These are phyloP conservation scores for Buathra laborator DNA, from an alignment of 2,888 invertebrate species.

Conservation along the genomic window DNA sequence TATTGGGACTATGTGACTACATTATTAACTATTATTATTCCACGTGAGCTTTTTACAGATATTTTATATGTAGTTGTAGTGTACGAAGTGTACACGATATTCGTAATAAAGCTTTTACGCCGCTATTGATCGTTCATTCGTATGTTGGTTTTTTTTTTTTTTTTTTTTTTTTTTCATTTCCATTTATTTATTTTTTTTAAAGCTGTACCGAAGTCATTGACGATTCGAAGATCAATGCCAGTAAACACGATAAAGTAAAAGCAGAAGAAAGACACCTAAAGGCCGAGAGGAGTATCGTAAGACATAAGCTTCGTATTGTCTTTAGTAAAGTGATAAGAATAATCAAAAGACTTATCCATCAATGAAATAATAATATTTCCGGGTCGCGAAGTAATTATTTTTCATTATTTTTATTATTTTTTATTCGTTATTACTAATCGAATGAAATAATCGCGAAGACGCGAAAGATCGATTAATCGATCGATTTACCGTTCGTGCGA, in stretches of 20 bases:
- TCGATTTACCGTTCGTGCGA: neutral
- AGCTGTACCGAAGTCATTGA: slow-evolving; percentile 80
- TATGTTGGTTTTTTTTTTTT: slow-evolving; percentile 12
- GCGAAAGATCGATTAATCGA: slow-evolving; percentile 19
- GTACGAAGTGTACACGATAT: slow-evolving; percentile 25
- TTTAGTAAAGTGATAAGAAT: slow-evolving; percentile 16
- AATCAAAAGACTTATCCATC: neutral
- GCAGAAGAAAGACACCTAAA: slow-evolving; percentile 40
- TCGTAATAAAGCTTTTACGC: slow-evolving; percentile 31
- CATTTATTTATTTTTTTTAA: slow-evolving; percentile 75
- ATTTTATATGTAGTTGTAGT: neutral
- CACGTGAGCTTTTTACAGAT: neutral
- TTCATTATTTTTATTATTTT: neutral
- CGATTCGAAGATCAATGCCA: slow-evolving; percentile 69
- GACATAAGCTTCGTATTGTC: slow-evolving; percentile 20
- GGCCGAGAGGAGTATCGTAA: slow-evolving; percentile 24
- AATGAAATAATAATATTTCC: slow-evolving; percentile 1
- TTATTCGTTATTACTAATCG: neutral
- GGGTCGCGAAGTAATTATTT: slow-evolving; percentile 6
- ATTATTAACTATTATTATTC: neutral
- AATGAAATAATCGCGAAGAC: neutral
- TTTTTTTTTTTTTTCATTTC: slow-evolving; percentile 38
- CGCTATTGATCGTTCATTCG: slow-evolving; percentile 42
- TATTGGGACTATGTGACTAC: neutral
- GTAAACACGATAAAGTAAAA: slow-evolving; percentile 68